phyloP scores from a whole-genome alignment of 2,888 invertebrate genomes.

The Xestobium rufovillosum region DNA sequence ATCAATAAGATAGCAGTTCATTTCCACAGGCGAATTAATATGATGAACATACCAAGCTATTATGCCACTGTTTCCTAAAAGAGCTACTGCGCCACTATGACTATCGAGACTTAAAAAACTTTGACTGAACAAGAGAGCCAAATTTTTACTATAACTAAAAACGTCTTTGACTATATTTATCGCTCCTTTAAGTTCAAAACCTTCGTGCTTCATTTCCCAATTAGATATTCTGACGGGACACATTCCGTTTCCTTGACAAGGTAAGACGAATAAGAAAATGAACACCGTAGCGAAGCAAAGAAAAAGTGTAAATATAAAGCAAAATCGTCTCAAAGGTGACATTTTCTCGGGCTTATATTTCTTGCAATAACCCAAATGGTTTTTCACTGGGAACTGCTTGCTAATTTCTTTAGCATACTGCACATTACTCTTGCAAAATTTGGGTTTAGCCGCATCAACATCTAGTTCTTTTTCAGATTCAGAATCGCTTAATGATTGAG shows the following conservation, averaged over 20 bases:
- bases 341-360: slow-evolving; percentile 40
- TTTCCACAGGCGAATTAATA: slow-evolving; percentile 58
- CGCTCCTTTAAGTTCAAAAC: slow-evolving; percentile 61
- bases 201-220: slow-evolving; percentile 62
- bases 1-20: slow-evolving; percentile 68
- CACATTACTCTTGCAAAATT: slow-evolving; percentile 4
- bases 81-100: slow-evolving; percentile 44
- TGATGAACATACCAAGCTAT: slow-evolving; percentile 69
- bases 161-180: slow-evolving; percentile 59
- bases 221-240: slow-evolving; percentile 60
- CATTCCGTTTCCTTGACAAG: slow-evolving; percentile 63
- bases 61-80: slow-evolving; percentile 62
- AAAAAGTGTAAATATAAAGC: slow-evolving; percentile 63
- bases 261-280: slow-evolving; percentile 66
- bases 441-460: slow-evolving; percentile 31
- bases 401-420: slow-evolving; percentile 7
- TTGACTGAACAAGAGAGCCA: slow-evolving; percentile 67
- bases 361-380: not conserved
- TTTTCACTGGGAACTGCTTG: not conserved
- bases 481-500: slow-evolving; percentile 69
- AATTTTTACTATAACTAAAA: slow-evolving; percentile 57
- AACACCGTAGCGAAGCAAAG: slow-evolving; percentile 64
- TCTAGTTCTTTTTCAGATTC: slow-evolving; percentile 63
- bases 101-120: slow-evolving; percentile 54
- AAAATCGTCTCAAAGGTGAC: slow-evolving; percentile 60